Evolutionary conservation across 1,140 invertebrate species (phyloP), one percentile per base, ranked within the genome.

Genomic region (Nebria ingens): DNA sequence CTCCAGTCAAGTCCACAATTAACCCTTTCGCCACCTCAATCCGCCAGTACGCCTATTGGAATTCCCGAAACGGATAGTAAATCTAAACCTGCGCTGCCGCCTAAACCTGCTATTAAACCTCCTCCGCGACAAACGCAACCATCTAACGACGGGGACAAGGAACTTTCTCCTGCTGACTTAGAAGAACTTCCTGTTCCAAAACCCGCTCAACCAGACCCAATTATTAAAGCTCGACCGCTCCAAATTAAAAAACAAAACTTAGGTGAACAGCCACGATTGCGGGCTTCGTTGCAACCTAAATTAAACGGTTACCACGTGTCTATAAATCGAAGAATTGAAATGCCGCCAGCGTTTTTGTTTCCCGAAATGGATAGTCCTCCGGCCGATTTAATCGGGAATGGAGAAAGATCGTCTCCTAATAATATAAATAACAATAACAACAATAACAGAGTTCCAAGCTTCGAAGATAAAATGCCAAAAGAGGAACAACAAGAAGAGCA

Each of bases 321-420:
- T 55, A 85, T 84, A 63, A 86, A 83, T 63, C 74, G 85, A 52
- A 73, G 83, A 42, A 90, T 85, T 62, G 88, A 89, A 71, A 87
- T 91, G 82, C 86, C 87, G 23, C 86, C 86, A 15, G 79, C 84
- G 17, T 89, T 87, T 67, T 73, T 89, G 34, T 89, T 89, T 68
- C 84, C 85, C 19, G 86, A 89, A 71, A 83, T 85, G 62, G 76
- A 78, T 52, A 79, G 79, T 29, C 79, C 77, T 38, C 77, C 78
- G 3, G 70, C 73, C 0, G 61, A 62, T 53, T 53, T 53, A 53
- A 6, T 53, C n/a, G 45, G 34, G 21, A n/a, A 13, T 19, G 15
- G 25, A 58, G 57, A 58, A 55, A 55, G 15, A 53, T 51, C n/a
- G 57, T 56, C 6, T 21, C n/a, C 12, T 51, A 64, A 59, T 59